A percentile compares a stretch with the other conserved stretches of the same genome.
Evolutionary conservation across 2,888 invertebrate genomes (phyloP).

Genomic region (Campopleginae sp.): DNA sequence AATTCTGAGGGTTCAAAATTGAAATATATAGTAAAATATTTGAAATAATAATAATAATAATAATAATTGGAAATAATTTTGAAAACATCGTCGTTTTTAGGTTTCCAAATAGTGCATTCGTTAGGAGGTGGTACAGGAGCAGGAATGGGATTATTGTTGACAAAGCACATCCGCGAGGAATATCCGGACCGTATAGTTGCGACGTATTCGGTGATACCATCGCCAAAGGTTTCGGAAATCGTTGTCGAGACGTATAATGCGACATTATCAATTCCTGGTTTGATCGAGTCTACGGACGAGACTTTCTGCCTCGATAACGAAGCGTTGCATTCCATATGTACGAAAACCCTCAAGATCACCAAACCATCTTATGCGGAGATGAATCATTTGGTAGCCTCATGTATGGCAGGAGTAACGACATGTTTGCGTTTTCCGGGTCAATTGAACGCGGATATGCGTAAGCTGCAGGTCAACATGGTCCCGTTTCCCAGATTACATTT

Average conservation of each 20-base stretch:
- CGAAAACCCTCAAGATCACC: conserved; percentile 92
- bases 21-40: neutral
- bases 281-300: conserved; percentile 95
- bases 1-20: neutral
- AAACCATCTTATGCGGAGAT: conserved; percentile 96
- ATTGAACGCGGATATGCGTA: conserved; percentile 95
- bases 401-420: conserved; percentile 94
- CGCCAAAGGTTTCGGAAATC: conserved; percentile 93
- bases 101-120: conserved; percentile 93
- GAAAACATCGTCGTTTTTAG: conserved; percentile 48
- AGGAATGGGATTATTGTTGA: conserved; percentile 91
- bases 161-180: conserved; percentile 93
- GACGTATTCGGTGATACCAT: conserved; percentile 90
- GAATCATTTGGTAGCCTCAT: conserved; percentile 93
- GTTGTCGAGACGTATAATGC: conserved; percentile 97
- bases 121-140: conserved; percentile 92
- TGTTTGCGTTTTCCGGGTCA: conserved; percentile 96
- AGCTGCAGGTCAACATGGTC: conserved; percentile 96
- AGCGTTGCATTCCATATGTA: conserved; percentile 95
- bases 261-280: conserved; percentile 92
- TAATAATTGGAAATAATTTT: neutral
- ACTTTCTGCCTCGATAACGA: conserved; percentile 96
- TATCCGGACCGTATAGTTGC: conserved; percentile 92
- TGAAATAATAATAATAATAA: neutral
- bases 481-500: conserved; percentile 95